Evolutionary conservation across 2,797 vertebrate genomes (phyloP), one percentile per base, ranked within the genome.

Genomic region (Sciurus carolinensis): DNA sequence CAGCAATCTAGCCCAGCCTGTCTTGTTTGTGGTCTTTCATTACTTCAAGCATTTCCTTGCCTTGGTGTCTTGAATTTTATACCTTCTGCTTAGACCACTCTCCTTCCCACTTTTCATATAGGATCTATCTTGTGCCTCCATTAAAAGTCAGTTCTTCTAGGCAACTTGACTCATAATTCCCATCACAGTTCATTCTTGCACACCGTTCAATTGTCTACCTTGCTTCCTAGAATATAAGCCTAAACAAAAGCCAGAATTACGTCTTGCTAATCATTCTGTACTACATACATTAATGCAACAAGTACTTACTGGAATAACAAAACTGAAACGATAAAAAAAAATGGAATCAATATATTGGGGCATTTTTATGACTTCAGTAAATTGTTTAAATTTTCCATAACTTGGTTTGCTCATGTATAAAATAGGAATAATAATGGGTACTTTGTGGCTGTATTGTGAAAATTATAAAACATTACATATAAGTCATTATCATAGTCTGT

Each of bases 251-350:
- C 30, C 83, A 2, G 7, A 82, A 14, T 54, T 82, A 69, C n/a
- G 17, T 52, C 36, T 86, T 81, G 2, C 72, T 86, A 36, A 73
- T 82, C 18, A 79, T 59, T 69, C 54, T 80, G 42, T 67, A 73
- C 3, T 20, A 44, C 50, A 69, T 62, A 59, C 15, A 59, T 69
- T 86, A 81, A 67, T 20, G 8, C 33, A 93, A 0, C 50, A 86
- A 67, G 20, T 52, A 36, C 47, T 95, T 79, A 77, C 5, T 52
- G 8, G 7, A 92, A 83, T 76, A 86, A 64, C 30, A 36, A 64
- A 90, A 87, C 12, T 52, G 33, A 95, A 93, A 71, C 47, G 82
- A 66, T 47, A 8, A 52, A 79, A 89, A 42, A 67, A 84, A 28
- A 36, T 57, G 7, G 9, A 86, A 62, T 77, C 15, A 83, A 73